Conservation (phyloP, 2,888 invertebrate genomes). For the Drosophila nr. perissopoda region DNA sequence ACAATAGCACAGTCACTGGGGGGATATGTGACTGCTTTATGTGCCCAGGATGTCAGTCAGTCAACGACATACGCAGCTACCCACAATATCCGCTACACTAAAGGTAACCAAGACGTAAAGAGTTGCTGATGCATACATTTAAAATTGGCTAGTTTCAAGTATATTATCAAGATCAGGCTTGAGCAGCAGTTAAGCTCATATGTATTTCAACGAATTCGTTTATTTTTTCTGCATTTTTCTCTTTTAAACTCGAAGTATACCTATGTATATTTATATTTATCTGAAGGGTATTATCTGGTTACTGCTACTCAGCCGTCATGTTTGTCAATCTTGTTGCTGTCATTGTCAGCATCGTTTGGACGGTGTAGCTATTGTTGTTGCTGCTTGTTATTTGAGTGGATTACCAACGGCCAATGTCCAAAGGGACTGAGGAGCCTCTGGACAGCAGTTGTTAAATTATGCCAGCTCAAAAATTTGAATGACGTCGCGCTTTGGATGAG, state of each 20-base stretch:
- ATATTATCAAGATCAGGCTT: too few species aligned
- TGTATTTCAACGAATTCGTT: not conserved
- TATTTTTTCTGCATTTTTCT: not conserved
- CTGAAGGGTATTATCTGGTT: slow-evolving; percentile 54
- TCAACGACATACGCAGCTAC: slow-evolving; percentile 53
- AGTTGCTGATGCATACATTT: not conserved
- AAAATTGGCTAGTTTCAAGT: not conserved
- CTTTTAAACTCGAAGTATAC: not conserved
- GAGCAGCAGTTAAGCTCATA: not conserved
- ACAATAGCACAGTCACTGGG: slow-evolving; percentile 62
- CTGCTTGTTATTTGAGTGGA: slow-evolving; percentile 68
- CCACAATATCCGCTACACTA: slow-evolving; percentile 1
- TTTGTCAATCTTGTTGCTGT: slow-evolving; percentile 45
- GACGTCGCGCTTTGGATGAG: slow-evolving; percentile 58
- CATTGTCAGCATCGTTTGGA: slow-evolving; percentile 42
- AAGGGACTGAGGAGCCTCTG: slow-evolving; percentile 42
- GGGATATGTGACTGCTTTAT: slow-evolving; percentile 57
- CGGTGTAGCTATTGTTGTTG: slow-evolving; percentile 39
- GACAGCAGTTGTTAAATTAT: slow-evolving; percentile 70
- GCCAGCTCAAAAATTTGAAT: slow-evolving; percentile 75
- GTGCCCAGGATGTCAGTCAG: slow-evolving; percentile 60
- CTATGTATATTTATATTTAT: not conserved
- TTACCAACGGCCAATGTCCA: slow-evolving; percentile 72
- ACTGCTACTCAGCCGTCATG: slow-evolving; percentile 10
- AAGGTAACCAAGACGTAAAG: not conserved